Evolutionary conservation across 2,797 vertebrate genomes (phyloP), one percentile per base, ranked within the genome.

Genomic region (Rhyacichthys aspro): DNA sequence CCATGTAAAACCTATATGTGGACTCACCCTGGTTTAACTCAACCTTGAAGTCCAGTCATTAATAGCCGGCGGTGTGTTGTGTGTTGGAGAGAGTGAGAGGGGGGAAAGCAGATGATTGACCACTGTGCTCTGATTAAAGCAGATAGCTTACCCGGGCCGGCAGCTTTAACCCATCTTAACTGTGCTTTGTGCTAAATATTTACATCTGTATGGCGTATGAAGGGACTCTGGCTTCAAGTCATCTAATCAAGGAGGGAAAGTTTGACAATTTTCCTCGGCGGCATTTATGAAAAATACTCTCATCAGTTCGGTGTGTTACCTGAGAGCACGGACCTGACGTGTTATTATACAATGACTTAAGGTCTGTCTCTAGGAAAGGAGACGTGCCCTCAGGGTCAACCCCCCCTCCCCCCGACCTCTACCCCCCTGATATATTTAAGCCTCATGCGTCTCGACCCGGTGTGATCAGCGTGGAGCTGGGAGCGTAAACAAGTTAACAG

Each of bases 171-270:
- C 70, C 67, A 17, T 71, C 48, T 70, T 57, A 55, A 64, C 48
- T 69, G 47, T 50, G 59, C 68, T 59, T 50, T 44, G 9, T 36
- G 14, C 67, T 81, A 77, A 81, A 86, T 79, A 62, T 83, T 82
- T 75, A 79, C 73, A 79, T 84, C 77, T 83, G 76, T 69, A 81
- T 72, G 54, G 61, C 75, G 83, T 83, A 61, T 74, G 43, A 50
- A 32, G 52, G n/a, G 63, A 44, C 54, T 56, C 48, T 62, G 73
- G 62, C 60, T 66, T 56, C 43, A 32, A 57, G 71, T 63, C 66
- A 46, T 70, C 50, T 62, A 73, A 82, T 78, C 73, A 76, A 37
- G n/a, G 55, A 32, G 50, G 55, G 44, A 50, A 63, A 0, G 50
- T 65, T 61, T 43, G 47, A 36, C 45, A 55, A 69, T 60, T 47